Conservation (phyloP, 2,113 vertebrate genomes). For the Campylomormyrus tamandua region DNA sequence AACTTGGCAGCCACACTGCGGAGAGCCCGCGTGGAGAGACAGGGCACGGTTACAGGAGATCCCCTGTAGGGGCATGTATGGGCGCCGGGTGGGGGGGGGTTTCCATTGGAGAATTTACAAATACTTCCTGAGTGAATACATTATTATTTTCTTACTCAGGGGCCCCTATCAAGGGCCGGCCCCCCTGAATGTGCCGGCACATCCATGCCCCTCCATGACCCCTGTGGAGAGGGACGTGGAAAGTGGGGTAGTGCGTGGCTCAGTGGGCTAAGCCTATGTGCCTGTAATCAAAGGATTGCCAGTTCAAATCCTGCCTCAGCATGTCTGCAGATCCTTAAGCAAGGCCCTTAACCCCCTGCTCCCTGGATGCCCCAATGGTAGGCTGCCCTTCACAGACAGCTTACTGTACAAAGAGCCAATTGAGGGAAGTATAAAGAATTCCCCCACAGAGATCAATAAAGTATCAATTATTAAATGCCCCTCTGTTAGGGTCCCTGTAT, state of each 20-base stretch:
- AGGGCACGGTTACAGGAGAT: neutral
- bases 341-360: too few relatives aligned
- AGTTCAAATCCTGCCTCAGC: too few relatives aligned
- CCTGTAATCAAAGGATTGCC: too few relatives aligned
- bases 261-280: too few relatives aligned
- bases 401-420: too few relatives aligned
- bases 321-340: too few relatives aligned
- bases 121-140: neutral
- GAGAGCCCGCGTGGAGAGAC: neutral
- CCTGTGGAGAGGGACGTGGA: neutral
- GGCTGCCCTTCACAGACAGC: too few relatives aligned
- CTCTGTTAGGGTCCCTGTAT: neutral
- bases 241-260: too few relatives aligned
- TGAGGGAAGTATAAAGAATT: too few relatives aligned
- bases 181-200: neutral
- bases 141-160: neutral
- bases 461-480: neutral
- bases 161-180: neutral
- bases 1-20: neutral
- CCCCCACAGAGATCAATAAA: too few relatives aligned
- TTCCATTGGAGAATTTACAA: neutral
- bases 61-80: neutral
- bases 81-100: neutral
- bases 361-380: too few relatives aligned
- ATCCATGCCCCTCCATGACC: neutral